phyloP scores from a whole-genome alignment of 2,888 invertebrate species.

The Eristalis arbustorum region DNA sequence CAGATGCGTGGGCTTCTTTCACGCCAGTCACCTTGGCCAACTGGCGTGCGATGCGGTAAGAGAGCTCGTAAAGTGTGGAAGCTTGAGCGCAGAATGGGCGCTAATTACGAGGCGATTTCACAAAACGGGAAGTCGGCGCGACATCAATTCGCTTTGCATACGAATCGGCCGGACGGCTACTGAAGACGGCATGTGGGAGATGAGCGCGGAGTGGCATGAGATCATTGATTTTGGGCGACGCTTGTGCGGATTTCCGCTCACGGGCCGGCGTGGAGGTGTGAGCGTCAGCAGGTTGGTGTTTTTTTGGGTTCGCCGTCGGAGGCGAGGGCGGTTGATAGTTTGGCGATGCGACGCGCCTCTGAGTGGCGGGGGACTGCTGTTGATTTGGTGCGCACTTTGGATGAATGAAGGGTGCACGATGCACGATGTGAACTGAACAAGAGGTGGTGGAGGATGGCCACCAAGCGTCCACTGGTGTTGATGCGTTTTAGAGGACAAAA shows the following conservation, averaged over 20 bases:
- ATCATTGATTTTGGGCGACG: background rate
- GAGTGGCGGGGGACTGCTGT: background rate
- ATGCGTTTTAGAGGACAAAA: no score
- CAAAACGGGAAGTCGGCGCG: slow-evolving; percentile 32
- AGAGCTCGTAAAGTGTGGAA: slow-evolving; percentile 19
- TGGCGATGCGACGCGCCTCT: background rate
- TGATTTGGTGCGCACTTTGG: background rate
- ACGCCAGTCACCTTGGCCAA: background rate
- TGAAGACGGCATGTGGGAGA: background rate
- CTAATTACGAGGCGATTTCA: slow-evolving; percentile 19
- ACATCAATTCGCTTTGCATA: slow-evolving; percentile 12
- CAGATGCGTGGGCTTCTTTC: background rate
- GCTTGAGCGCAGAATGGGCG: background rate
- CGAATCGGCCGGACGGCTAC: background rate
- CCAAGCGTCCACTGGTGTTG: no score
- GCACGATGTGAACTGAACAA: no score
- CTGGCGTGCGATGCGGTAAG: background rate
- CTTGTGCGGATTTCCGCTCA: background rate
- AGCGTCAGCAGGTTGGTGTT: background rate
- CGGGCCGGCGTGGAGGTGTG: background rate
- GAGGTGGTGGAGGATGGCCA: no score
- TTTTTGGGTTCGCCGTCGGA: background rate
- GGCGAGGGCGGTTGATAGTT: background rate
- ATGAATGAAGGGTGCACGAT: no score
- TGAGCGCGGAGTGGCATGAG: background rate